Evolutionary conservation across 2,797 vertebrate species (phyloP), one percentile per base, ranked within the genome.

Genomic region (Poecilia velifera): DNA sequence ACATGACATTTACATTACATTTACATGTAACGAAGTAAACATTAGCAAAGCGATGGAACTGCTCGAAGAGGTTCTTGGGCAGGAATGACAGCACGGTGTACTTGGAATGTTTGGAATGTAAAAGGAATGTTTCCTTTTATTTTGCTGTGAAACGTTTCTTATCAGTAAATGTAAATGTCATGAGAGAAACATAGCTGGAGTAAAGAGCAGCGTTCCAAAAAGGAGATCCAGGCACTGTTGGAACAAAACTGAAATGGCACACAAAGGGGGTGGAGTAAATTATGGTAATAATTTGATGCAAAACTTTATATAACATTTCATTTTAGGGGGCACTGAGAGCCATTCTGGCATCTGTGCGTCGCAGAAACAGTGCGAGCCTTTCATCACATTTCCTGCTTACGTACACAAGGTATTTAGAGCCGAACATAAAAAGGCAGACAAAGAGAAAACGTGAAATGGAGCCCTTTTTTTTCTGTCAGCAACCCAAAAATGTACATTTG

Each of bases 401-500:
- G 28, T 71, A 49, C 64, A 73, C 43, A 34, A 82, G 76, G 74
- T 66, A 80, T 87, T 84, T 73, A 59, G 72, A 6, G n/a, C 5
- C 28, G 13, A 28, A 76, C n/a, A 47, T 76, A 90, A 80, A 81
- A 46, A 71, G 59, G 39, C 8, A n/a, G n/a, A 49, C 74, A 39
- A 49, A 39, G 6, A 22, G 53, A 68, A 72, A 76, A 34, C 34
- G 10, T 4, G 68, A 47, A 72, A 78, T 72, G 73, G 47, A 66
- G 80, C 79, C 81, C 22, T 45, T 74, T 74, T 83, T 70, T 49
- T 62, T 45, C 55, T 79, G 78, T 73, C 53, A 81, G 43, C 72
- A 81, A 85, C 85, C 57, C 47, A 78, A 76, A 87, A 79, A 89
- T 85, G 55, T 81, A 87, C 85, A 88, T 83, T 81, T 75, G 72